Percentiles rank a stretch among this genome's conserved stretches.
These are phyloP conservation scores for Lepus oiostolus DNA, from an alignment of 2,797 vertebrate genomes.

Conservation along the genomic window DNA sequence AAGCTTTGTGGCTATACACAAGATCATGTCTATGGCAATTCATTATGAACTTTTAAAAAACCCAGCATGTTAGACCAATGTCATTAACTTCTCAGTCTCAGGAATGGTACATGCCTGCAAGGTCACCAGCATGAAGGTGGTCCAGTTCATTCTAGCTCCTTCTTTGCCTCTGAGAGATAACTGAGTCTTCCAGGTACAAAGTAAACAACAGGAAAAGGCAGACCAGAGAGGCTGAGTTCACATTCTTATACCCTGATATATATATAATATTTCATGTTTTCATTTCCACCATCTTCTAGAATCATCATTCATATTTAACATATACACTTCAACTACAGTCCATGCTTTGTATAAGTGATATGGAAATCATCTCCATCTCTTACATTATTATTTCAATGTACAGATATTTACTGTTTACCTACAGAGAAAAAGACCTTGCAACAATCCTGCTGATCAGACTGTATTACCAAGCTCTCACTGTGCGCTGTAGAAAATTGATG, in stretches of 20 bases:
- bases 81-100: neutral
- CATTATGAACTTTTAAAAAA: neutral
- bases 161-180: neutral
- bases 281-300: neutral
- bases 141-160: neutral
- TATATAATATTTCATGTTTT: neutral
- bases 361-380: neutral
- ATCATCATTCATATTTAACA: neutral
- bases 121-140: neutral
- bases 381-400: neutral
- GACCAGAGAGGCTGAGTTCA: neutral
- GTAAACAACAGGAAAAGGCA: neutral
- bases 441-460: neutral
- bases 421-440: neutral
- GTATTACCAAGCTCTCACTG: neutral
- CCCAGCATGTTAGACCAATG: neutral
- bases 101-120: neutral
- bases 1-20: neutral
- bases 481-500: neutral
- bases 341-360: neutral
- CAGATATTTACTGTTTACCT: neutral
- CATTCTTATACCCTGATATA: neutral
- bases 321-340: neutral
- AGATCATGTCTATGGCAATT: neutral
- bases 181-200: neutral